A percentile compares a stretch with the other conserved stretches of the same genome.
Evolutionary conservation across 1,140 invertebrate genomes (phyloP).

Genomic region (Campoletis sonorensis): DNA sequence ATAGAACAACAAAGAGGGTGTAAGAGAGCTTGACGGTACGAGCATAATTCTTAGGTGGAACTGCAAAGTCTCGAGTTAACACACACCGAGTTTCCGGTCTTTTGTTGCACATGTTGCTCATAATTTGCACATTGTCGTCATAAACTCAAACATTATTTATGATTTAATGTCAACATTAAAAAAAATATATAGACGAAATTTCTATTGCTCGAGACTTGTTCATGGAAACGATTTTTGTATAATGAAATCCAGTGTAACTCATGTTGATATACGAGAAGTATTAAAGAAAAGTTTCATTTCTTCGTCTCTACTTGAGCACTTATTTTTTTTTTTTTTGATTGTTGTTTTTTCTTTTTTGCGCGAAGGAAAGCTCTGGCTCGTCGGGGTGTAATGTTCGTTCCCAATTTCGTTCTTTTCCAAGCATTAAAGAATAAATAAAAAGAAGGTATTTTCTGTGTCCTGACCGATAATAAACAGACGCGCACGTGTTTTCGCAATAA

Average conservation of each 20-base stretch:
- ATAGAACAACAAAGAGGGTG: background rate
- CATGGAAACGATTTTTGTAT: too few relatives aligned
- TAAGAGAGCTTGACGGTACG: background rate
- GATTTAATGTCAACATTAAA: too few relatives aligned
- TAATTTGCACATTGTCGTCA: background rate
- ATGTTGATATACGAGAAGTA: too few relatives aligned
- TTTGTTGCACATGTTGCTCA: background rate
- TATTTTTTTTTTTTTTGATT: too few relatives aligned
- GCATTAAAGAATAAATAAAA: too few relatives aligned
- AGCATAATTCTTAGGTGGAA: background rate
- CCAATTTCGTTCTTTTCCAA: too few relatives aligned
- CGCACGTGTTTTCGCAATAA: background rate
- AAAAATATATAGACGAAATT: too few relatives aligned
- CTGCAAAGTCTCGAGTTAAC: slow-evolving; percentile 10
- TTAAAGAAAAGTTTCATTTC: background rate
- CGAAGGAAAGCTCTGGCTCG: too few relatives aligned
- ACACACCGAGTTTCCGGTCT: background rate
- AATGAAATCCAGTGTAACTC: too few relatives aligned
- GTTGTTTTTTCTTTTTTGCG: too few relatives aligned
- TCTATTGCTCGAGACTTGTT: too few relatives aligned
- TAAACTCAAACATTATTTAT: too few relatives aligned
- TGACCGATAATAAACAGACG: background rate
- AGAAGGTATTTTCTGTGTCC: background rate
- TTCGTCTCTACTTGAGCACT: background rate
- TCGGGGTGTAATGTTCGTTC: background rate